Evolutionary conservation across 2,113 vertebrate species (phyloP), one percentile per base, ranked within the genome.

Genomic region (Aviceda subcristata): DNA sequence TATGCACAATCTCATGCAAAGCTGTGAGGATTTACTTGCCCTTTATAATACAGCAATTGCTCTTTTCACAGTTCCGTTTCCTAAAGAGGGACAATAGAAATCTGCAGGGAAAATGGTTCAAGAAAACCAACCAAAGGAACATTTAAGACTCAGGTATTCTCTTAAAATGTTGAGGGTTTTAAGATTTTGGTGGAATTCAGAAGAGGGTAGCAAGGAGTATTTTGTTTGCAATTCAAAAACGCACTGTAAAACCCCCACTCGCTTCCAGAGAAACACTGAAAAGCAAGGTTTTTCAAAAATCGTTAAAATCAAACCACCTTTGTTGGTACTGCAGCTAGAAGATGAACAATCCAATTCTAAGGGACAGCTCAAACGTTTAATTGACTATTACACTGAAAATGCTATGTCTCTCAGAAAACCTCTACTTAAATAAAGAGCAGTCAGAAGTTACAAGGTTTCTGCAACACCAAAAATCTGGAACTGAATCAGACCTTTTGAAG

Each of bases 11-110:
- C 20, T 77, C 38, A 50, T 12, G 34, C 45, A 86, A 86, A 90
- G 32, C 46, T 68, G 26, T 57, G 23, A 87, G 50, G 22, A 79
- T 79, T 88, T 82, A 63, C 19, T 46, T n/a, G 41, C 14, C 48
- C 62, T 92, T 77, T 34, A 13, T 50, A 45, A 26, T 23, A 75
- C 6, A 72, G 45, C 32, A 48, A 63, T 24, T 59, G 10, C 12
- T 69, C 13, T 41, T 71, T 79, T 50, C 55, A 72, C 20, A 73
- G 51, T 50, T 94, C 48, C 1, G 2, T 74, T 67, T 83, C 53
- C 78, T 63, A n/a, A 71, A 91, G 29, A 57, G 74, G 51, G 43
- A 88, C 74, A 68, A 63, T 23, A 91, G 71, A 94, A 92, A 95
- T 77, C 71, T 91, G 74, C 67, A 88, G 36, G 66, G 38, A 73